Base-by-base conservation (phyloP, 2,797 vertebrate species). In the Argentina silus region DNA sequence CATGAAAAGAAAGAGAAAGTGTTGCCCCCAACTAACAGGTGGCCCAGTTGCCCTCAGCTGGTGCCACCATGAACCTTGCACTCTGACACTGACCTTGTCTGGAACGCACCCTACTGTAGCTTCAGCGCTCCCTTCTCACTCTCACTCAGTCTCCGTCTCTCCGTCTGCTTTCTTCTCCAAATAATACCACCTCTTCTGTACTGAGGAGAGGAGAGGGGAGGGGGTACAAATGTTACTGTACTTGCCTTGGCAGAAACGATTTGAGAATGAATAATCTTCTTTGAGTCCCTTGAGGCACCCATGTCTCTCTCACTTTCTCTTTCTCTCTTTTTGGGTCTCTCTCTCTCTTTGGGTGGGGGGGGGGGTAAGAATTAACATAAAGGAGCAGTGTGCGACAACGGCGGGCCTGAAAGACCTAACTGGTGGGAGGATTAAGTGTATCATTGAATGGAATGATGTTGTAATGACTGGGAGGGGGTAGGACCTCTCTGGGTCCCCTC, bases 381-480 rank as follows among this genome's bases (percentile, higher is more conserved):
- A 98, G 96, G 95, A 96, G 94, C 94, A 95, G 94, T 94, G 94
- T 84, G 94, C 94, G 95, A 96, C 94, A 93, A 94, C 91, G 88
- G 94, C 90, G 67, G 80, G 82, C 87, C 94, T 98, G 96, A 97
- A 97, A 96, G 95, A 93, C 94, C 91, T 96, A 95, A 96, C 96
- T 95, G 95, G 96, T 97, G 96, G 96, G 95, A 95, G 96, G 96
- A 98, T 98, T 97, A 98, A 98, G 95, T 97, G 94, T 97, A 97
- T 96, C 96, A 96, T 94, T 99, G 97, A 99, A 98, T 97, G 94
- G 96, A 96, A 95, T 95, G 96, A 96, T 95, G 96, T 96, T 96
- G 96, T 98, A 97, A 98, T 98, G 96, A 95, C 94, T 91, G 95
- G 95, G 96, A 93, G 94, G 87, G 86, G 83, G 36, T 48, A 51